phyloP scores from a whole-genome alignment of 2,888 invertebrate genomes.

The Leucania comma region DNA sequence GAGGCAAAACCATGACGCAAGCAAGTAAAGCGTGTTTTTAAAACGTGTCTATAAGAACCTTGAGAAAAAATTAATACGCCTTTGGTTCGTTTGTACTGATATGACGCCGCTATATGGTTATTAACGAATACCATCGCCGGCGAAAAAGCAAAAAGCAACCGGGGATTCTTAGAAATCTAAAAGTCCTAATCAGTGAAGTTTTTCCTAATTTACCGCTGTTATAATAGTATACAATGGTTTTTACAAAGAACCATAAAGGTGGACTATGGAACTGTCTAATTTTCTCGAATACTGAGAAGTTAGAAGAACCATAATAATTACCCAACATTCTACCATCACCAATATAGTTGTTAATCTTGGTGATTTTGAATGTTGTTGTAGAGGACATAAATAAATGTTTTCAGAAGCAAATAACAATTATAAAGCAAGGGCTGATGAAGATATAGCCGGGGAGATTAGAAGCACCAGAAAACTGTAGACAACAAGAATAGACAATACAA shows the following conservation, averaged over 20 bases:
- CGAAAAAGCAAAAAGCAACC: not conserved
- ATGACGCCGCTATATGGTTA: constrained; percentile 18
- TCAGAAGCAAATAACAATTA: not conserved
- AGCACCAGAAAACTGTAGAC: not conserved
- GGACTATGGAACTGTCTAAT: not conserved
- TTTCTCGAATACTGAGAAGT: no score
- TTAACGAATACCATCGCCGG: not conserved
- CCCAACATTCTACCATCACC: not conserved
- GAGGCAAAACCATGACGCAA: constrained; percentile 64
- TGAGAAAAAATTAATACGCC: constrained; percentile 54
- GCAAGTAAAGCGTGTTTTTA: constrained; percentile 48
- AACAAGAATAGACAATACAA: no score
- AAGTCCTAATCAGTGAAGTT: not conserved
- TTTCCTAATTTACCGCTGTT: not conserved
- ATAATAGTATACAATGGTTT: not conserved
- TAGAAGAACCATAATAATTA: not conserved
- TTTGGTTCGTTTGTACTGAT: constrained; percentile 18
- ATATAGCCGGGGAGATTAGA: not conserved
- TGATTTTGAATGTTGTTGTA: not conserved
- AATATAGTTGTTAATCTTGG: not conserved
- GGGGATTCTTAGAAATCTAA: not conserved
- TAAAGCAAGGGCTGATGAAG: not conserved
- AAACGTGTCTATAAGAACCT: constrained; percentile 64
- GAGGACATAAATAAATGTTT: not conserved
- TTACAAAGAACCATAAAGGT: not conserved